Evolutionary conservation across 1,140 invertebrate genomes (phyloP).

Genomic region (Drosophila malerkotliana): DNA sequence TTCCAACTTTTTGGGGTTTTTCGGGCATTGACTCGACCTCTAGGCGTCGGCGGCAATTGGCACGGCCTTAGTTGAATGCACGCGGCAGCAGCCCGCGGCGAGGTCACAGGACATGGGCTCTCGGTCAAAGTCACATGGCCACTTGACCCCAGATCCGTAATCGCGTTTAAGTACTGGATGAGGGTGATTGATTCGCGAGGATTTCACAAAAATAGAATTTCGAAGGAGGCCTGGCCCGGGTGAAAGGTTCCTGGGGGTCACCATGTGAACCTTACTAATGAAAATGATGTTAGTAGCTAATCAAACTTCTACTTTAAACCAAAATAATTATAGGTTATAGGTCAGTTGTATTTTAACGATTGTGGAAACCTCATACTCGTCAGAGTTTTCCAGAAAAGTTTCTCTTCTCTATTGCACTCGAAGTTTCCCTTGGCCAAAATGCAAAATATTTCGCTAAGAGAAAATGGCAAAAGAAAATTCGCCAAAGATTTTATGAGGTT

Average conservation of each 20-base stretch:
- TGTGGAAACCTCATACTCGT: background rate
- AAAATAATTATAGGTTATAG: background rate
- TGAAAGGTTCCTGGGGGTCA: conserved; percentile 19
- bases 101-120: conserved; percentile 49
- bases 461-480: conserved; percentile 41
- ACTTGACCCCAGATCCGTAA: conserved; percentile 34
- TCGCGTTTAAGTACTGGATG: conserved; percentile 6
- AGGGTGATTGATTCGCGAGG: conserved; percentile 10
- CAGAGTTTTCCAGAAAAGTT: conserved; percentile 9
- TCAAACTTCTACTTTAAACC: too few relatives aligned
- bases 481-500: conserved; percentile 51
- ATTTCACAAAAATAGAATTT: conserved; percentile 21
- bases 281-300: background rate
- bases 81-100: conserved; percentile 19
- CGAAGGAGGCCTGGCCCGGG: background rate
- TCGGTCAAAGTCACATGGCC: conserved; percentile 36
- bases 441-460: conserved; percentile 39
- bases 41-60: conserved; percentile 17
- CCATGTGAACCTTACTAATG: background rate
- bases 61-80: conserved; percentile 50
- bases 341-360: background rate
- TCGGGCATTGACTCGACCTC: conserved; percentile 39
- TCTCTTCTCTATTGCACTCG: conserved; percentile 40
- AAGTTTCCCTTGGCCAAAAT: conserved; percentile 32
- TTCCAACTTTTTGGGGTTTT: conserved; percentile 28